These are phyloP conservation scores for Diorhabda elongata DNA, from an alignment of 1,140 invertebrate species.

Conservation along the genomic window DNA sequence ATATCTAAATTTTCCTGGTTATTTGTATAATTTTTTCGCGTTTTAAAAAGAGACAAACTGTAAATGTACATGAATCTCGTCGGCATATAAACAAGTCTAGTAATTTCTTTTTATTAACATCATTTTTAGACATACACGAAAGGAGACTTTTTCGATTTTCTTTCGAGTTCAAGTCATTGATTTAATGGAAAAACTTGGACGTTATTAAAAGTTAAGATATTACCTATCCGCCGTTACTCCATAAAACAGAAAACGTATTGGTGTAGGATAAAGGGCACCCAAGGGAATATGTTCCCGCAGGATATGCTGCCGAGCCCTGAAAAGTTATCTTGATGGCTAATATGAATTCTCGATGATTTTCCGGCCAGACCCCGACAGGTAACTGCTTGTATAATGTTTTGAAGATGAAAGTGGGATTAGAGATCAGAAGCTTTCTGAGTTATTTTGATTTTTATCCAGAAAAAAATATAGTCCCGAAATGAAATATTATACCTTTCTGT, in stretches of 20 bases:
- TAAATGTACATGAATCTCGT: conserved; percentile 4
- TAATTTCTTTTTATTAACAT: conserved; percentile 16
- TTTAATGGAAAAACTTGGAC: conserved; percentile 36
- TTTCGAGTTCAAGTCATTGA: conserved; percentile 14
- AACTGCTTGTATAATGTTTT: background rate
- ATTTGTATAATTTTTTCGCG: too few relatives aligned
- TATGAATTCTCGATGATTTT: conserved; percentile 2
- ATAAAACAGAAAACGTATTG: conserved; percentile 29
- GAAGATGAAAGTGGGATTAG: conserved; percentile 2
- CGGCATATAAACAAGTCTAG: conserved; percentile 8
- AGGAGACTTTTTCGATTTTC: conserved; percentile 7
- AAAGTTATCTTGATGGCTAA: conserved; percentile 2
- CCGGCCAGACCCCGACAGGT: background rate
- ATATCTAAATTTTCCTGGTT: too few relatives aligned
- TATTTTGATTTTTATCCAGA: too few relatives aligned
- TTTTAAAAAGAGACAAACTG: background rate
- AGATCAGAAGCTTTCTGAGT: background rate
- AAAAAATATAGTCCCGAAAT: too few relatives aligned
- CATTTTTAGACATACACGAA: background rate
- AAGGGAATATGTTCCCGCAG: background rate
- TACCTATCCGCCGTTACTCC: conserved; percentile 27
- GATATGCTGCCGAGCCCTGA: background rate
- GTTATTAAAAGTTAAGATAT: conserved; percentile 36
- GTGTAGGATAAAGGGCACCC: conserved; percentile 7
- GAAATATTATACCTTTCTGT: too few relatives aligned